Conservation (phyloP, 2,113 vertebrate genomes). For the Rhinichthys klamathensis region DNA sequence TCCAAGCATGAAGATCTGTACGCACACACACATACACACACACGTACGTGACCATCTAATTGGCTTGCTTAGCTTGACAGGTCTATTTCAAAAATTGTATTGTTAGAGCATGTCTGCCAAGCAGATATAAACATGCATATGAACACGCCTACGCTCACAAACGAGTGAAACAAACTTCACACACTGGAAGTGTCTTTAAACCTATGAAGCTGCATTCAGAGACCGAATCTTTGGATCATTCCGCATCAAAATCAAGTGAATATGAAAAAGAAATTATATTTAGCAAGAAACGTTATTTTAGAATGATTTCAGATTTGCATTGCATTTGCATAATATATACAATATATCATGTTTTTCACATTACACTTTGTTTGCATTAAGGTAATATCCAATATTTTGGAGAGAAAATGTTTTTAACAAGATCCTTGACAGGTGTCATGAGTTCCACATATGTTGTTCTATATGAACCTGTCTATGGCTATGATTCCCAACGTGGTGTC, state of each 20-base stretch:
- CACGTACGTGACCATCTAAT: conserved; percentile 8
- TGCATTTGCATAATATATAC: background rate
- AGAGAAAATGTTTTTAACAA: background rate
- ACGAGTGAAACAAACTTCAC: conserved; percentile 7
- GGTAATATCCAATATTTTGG: background rate
- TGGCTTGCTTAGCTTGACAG: conserved; percentile 15
- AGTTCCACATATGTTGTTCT: background rate
- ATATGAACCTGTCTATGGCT: background rate
- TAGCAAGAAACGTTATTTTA: background rate
- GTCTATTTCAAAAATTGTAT: conserved; percentile 11
- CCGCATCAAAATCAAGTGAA: background rate
- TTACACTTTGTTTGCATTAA: background rate
- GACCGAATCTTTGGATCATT: background rate
- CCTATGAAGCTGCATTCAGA: background rate
- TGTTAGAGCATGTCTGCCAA: conserved; percentile 2
- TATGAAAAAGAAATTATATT: background rate
- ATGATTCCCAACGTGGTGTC: background rate
- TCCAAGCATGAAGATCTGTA: conserved; percentile 10
- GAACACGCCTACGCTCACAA: background rate
- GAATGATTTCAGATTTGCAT: background rate
- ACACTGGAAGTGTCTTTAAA: background rate
- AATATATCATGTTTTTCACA: background rate
- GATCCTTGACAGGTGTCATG: background rate
- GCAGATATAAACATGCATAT: conserved; percentile 12
- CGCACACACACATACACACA: background rate